phyloP scores from a whole-genome alignment of 2,797 vertebrate genomes.

The Amblyopsis hoosieri region DNA sequence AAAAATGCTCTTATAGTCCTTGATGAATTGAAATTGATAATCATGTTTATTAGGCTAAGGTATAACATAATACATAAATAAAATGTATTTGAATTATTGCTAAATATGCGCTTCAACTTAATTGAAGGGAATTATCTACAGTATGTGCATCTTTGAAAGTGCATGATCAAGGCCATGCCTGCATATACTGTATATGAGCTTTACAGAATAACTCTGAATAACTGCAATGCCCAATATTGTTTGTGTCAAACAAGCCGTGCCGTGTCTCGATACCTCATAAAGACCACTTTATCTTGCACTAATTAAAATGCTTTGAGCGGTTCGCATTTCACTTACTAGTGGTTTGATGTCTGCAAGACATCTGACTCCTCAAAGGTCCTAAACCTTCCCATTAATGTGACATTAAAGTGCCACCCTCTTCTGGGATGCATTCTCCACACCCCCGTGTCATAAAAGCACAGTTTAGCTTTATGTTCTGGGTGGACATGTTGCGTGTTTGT shows the following conservation, averaged over 20 bases:
- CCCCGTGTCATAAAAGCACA: constrained; percentile 55
- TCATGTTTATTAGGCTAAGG: constrained; percentile 19
- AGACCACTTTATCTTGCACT: no score
- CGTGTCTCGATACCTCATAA: no score
- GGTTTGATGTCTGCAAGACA: constrained; percentile 9
- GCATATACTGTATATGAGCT: no score
- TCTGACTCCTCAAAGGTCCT: constrained; percentile 37
- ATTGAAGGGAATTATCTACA: no score
- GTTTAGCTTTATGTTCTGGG: constrained; percentile 54
- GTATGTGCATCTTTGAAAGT: no score
- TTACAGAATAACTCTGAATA: no score
- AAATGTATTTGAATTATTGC: no score
- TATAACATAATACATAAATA: not conserved
- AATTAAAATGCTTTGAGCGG: constrained; percentile 30
- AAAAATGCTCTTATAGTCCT: no score
- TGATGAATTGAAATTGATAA: constrained; percentile 33
- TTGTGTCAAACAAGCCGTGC: no score
- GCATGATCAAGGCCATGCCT: no score
- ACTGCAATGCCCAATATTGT: no score
- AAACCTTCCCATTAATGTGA: constrained; percentile 61
- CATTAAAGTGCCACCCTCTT: constrained; percentile 44
- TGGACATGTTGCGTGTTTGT: constrained; percentile 38
- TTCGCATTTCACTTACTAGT: constrained; percentile 14
- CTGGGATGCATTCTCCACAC: constrained; percentile 37
- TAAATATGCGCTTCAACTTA: no score